Evolutionary conservation across 2,888 invertebrate species (phyloP).

Genomic region (Galerucella nymphaeae): DNA sequence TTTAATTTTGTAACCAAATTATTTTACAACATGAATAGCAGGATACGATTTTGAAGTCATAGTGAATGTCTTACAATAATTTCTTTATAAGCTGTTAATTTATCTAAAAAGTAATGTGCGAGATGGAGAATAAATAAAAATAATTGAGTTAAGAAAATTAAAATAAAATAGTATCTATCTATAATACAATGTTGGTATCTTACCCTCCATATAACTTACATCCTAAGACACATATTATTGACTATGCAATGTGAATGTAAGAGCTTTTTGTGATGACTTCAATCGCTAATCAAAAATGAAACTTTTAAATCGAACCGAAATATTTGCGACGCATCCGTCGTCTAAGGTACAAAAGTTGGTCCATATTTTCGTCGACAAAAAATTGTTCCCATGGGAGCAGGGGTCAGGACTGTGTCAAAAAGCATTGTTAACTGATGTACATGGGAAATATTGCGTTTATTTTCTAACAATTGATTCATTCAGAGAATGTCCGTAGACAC

Average conservation of each 20-base stretch:
- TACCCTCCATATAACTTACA: too few species aligned
- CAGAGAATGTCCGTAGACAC: constrained; percentile 15
- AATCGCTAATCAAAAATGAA: constrained; percentile 1
- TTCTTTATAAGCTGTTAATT: too few species aligned
- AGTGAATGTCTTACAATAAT: too few species aligned
- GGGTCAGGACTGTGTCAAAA: constrained; percentile 29
- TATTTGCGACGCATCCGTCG: constrained; percentile 6
- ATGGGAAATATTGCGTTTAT: constrained; percentile 24
- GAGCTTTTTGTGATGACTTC: not conserved
- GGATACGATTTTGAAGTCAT: too few species aligned
- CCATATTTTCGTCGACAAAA: constrained; percentile 20
- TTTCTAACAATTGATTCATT: constrained; percentile 26
- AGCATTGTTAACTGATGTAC: constrained; percentile 26
- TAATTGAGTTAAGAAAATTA: too few species aligned
- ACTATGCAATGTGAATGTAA: not conserved
- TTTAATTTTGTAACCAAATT: too few species aligned
- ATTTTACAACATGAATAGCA: too few species aligned
- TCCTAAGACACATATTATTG: too few species aligned
- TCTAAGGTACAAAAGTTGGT: constrained; percentile 12
- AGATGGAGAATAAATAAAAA: too few species aligned
- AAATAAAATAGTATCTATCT: too few species aligned
- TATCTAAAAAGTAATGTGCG: too few species aligned
- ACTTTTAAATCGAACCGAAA: not conserved
- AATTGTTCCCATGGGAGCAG: constrained; percentile 27
- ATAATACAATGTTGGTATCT: too few species aligned